phyloP scores from a whole-genome alignment of 2,797 vertebrate species.

The Spheniscus humboldti region DNA sequence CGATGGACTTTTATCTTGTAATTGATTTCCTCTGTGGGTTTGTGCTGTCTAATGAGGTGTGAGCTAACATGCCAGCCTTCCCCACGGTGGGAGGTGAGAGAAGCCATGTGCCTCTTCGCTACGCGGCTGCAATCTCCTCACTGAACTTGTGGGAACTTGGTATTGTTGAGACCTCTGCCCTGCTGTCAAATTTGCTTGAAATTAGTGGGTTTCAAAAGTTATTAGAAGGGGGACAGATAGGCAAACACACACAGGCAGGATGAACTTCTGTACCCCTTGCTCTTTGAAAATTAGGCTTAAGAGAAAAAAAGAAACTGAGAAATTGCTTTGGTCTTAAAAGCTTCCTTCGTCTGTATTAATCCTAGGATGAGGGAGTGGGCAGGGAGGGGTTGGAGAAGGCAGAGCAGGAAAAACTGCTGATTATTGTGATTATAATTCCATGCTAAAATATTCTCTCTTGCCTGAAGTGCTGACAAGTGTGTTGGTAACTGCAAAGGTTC shows the following conservation, averaged over 20 bases:
- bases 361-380: background rate
- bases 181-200: constrained; percentile 36
- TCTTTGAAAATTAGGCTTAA: constrained; percentile 10
- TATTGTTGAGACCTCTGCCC: constrained; percentile 46
- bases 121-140: background rate
- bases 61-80: constrained; percentile 29
- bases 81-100: constrained; percentile 46
- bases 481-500: constrained; percentile 54
- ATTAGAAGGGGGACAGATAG: background rate
- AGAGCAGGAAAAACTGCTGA: background rate
- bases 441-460: constrained; percentile 20
- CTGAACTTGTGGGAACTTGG: background rate
- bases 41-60: constrained; percentile 65
- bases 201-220: constrained; percentile 34
- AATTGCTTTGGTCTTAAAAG: constrained; percentile 11
- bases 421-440: background rate
- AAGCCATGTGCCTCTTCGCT: background rate
- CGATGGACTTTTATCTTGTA: constrained; percentile 56
- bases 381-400: background rate
- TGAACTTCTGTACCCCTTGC: constrained; percentile 21
- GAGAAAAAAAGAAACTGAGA: background rate
- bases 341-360: background rate
- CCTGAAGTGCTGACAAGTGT: constrained; percentile 49
- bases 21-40: constrained; percentile 66
- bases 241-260: background rate